phyloP scores from a whole-genome alignment of 2,113 vertebrate species.

The Neolamprologus cancellatus region DNA sequence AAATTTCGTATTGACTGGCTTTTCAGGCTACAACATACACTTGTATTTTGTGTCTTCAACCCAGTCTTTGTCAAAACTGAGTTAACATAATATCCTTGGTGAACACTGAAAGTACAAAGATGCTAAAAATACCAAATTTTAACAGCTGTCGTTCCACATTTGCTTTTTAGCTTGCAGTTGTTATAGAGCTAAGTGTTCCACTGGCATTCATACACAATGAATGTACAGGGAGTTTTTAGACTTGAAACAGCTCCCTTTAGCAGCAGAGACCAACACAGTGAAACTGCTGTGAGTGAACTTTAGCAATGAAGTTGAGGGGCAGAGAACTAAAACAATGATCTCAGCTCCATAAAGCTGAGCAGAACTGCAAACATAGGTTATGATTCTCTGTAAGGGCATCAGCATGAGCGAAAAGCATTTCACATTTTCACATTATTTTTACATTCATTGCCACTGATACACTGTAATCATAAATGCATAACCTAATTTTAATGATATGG shows the following conservation, averaged over 20 bases:
- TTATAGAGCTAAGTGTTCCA: not conserved
- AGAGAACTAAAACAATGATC: not conserved
- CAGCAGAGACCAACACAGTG: not conserved
- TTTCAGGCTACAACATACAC: not conserved
- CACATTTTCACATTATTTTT: not conserved
- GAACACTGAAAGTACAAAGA: not conserved
- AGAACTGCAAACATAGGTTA: not conserved
- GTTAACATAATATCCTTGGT: not conserved
- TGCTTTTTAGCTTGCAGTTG: not conserved
- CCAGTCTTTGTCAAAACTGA: not conserved
- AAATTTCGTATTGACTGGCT: not conserved
- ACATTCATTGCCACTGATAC: not conserved
- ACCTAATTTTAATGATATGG: not conserved
- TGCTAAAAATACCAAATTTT: not conserved
- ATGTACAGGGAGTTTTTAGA: not conserved
- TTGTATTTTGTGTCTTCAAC: not conserved
- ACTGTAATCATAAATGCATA: not conserved
- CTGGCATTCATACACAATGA: not conserved
- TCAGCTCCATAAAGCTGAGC: not conserved
- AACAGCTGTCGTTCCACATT: not conserved
- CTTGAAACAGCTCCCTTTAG: not conserved
- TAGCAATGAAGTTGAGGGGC: not conserved
- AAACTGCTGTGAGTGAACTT: not conserved
- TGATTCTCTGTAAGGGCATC: not conserved
- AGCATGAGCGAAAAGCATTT: not conserved